Conservation (phyloP, 2,888 invertebrate genomes). For the Calameuta idolon region DNA sequence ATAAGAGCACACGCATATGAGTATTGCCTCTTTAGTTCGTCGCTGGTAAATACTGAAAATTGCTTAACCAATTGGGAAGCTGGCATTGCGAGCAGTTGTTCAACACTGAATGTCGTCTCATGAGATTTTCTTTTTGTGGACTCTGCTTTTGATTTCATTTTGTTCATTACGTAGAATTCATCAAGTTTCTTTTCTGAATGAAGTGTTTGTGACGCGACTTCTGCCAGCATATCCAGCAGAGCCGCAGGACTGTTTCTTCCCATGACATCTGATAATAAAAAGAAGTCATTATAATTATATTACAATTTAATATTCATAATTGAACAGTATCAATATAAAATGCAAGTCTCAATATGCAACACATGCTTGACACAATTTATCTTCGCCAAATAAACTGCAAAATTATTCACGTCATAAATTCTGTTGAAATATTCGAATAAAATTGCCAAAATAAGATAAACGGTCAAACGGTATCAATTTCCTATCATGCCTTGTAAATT, state of each 20-base stretch:
- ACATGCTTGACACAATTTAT: background rate
- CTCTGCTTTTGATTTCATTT: slow-evolving; percentile 28
- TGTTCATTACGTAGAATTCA: slow-evolving; percentile 32
- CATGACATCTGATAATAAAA: slow-evolving; percentile 46
- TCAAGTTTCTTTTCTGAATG: slow-evolving; percentile 57
- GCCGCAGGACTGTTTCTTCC: slow-evolving; percentile 62
- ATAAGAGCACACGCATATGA: slow-evolving; percentile 69
- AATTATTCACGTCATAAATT: background rate
- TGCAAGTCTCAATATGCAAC: background rate
- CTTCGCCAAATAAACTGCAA: background rate
- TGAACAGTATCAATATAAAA: background rate
- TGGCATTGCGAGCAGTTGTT: slow-evolving; percentile 62
- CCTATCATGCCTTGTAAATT: too few species aligned
- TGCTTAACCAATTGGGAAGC: slow-evolving; percentile 68
- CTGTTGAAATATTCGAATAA: background rate
- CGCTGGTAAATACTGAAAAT: slow-evolving; percentile 68
- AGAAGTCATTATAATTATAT: background rate
- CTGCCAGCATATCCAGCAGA: slow-evolving; percentile 69
- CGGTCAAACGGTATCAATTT: background rate
- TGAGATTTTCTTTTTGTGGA: slow-evolving; percentile 42
- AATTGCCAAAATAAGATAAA: background rate
- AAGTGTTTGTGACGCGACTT: slow-evolving; percentile 70
- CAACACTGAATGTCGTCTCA: slow-evolving; percentile 44
- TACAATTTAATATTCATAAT: background rate
- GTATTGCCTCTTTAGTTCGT: slow-evolving; percentile 70